Evolutionary conservation across 2,113 vertebrate genomes (phyloP).

Genomic region (Malurus cyaneus): DNA sequence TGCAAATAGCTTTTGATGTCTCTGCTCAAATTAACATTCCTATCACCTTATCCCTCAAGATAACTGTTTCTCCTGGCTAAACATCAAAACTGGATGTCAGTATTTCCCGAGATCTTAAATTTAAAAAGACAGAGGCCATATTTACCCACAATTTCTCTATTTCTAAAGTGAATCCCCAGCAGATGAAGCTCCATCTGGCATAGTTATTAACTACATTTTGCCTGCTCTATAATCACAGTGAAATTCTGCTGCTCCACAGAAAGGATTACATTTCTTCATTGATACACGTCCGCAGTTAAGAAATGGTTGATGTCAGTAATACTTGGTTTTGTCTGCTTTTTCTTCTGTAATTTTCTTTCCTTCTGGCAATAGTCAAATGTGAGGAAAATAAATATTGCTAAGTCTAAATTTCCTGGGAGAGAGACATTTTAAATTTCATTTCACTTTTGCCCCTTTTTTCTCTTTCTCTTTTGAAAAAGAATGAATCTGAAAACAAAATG

Average conservation of each 20-base stretch:
- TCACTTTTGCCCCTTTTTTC: not conserved
- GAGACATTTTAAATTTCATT: not conserved
- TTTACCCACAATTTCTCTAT: not conserved
- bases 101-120: conserved; percentile 3
- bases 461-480: not conserved
- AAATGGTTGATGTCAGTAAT: not conserved
- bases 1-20: conserved; percentile 13
- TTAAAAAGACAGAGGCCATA: conserved; percentile 26
- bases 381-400: not conserved
- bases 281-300: not conserved
- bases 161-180: not conserved
- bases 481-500: not conserved
- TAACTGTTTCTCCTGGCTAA: conserved; percentile 10
- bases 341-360: not conserved
- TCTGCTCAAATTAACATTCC: conserved; percentile 31
- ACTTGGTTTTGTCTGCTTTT: not conserved
- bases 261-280: not conserved
- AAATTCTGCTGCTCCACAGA: not conserved
- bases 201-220: conserved; percentile 7
- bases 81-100: conserved; percentile 26
- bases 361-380: not conserved
- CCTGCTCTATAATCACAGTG: not conserved
- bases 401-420: not conserved
- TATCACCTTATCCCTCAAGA: conserved; percentile 25
- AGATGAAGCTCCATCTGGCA: conserved; percentile 30